phyloP scores from a whole-genome alignment of 2,888 invertebrate species.

The Brachypterus glaber region DNA sequence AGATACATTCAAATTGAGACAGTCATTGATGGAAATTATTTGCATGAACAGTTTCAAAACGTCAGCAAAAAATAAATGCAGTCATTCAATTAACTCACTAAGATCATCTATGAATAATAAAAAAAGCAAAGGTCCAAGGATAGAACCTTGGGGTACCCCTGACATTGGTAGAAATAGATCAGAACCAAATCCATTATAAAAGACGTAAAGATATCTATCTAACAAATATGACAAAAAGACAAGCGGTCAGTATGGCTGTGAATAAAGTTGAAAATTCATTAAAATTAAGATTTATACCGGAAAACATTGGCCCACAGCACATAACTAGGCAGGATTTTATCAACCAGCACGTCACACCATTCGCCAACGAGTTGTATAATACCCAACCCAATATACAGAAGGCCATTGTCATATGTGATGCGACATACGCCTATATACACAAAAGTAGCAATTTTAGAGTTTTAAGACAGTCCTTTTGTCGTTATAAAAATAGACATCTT shows the following conservation, averaged over 20 bases:
- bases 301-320: slow-evolving; percentile 10
- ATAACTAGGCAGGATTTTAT: slow-evolving; percentile 11
- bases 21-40: no score
- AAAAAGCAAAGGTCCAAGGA: no score
- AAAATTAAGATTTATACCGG: slow-evolving; percentile 7
- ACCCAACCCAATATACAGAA: slow-evolving; percentile 3
- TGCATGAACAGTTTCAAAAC: no score
- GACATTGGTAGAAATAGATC: no score
- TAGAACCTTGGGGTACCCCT: no score
- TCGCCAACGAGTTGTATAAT: slow-evolving; percentile 7
- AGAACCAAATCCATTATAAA: no score
- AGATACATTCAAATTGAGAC: no score
- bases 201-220: no score
- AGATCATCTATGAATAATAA: no score
- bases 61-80: no score
- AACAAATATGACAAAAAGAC: no score
- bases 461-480: slow-evolving; percentile 5
- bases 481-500: slow-evolving; percentile 7
- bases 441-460: slow-evolving; percentile 6
- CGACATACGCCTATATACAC: slow-evolving; percentile 7
- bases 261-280: slow-evolving; percentile 4
- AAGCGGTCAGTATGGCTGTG: slow-evolving; percentile 6
- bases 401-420: slow-evolving; percentile 6
- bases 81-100: no score
- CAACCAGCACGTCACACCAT: slow-evolving; percentile 6